Conservation (phyloP, 2,888 invertebrate species). For the Zhuqinia jingwanae region DNA sequence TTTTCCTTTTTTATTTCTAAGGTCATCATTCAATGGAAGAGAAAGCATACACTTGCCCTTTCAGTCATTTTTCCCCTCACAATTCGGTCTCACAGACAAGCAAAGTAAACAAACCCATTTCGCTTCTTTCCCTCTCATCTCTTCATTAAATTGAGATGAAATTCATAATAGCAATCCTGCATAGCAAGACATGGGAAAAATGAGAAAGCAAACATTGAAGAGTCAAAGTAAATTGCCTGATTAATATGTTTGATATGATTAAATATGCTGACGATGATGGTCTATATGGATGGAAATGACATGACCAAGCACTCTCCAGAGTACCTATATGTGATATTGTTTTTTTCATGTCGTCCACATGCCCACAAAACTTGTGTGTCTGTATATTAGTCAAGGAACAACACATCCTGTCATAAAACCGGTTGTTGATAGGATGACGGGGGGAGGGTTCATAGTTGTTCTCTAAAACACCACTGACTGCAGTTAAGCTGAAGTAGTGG, state of each 20-base stretch:
- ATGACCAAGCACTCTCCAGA: not conserved
- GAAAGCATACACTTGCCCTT: not conserved
- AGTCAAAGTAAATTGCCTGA: slow-evolving; percentile 53
- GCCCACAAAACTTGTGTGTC: too few relatives aligned
- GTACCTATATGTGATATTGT: too few relatives aligned
- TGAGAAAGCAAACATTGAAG: slow-evolving; percentile 1
- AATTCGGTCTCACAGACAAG: not conserved
- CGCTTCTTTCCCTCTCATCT: not conserved
- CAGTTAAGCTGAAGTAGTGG: too few relatives aligned
- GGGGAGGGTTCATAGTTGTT: too few relatives aligned
- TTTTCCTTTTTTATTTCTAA: slow-evolving; percentile 20
- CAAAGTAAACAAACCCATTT: not conserved
- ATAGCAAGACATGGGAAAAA: not conserved
- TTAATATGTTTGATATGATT: slow-evolving; percentile 55
- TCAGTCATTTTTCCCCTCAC: not conserved
- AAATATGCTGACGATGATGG: slow-evolving; percentile 21
- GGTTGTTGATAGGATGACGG: too few relatives aligned
- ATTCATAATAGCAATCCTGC: not conserved
- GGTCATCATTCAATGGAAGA: slow-evolving; percentile 12
- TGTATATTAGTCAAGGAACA: too few relatives aligned
- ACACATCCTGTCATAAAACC: too few relatives aligned
- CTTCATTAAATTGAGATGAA: too few relatives aligned
- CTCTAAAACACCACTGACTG: too few relatives aligned
- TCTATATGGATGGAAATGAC: slow-evolving; percentile 23
- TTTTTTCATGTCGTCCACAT: too few relatives aligned